Percentiles rank a stretch among this genome's conserved stretches.
These are phyloP conservation scores for Trissolcus basalis DNA, from an alignment of 1,140 invertebrate genomes.

Conservation along the genomic window DNA sequence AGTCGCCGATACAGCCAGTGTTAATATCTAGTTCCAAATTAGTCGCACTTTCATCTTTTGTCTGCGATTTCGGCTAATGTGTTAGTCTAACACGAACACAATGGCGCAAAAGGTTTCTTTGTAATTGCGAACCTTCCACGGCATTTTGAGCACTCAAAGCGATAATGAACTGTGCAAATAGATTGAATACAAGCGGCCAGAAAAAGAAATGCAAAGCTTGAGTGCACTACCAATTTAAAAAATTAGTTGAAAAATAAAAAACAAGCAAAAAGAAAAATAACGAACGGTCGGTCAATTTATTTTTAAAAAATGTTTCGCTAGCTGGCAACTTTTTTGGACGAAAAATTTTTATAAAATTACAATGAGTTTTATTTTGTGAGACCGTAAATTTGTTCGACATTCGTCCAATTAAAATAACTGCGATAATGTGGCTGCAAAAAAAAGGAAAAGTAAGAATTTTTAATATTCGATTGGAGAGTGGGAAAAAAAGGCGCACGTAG, in stretches of 20 bases:
- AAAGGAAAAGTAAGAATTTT: slow-evolving; percentile 37
- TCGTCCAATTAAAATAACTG: slow-evolving; percentile 52
- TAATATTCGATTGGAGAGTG: slow-evolving; percentile 35
- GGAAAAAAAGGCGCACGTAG: slow-evolving; percentile 39
- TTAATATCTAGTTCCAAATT: slow-evolving; percentile 49
- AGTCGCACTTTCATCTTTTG: slow-evolving; percentile 41
- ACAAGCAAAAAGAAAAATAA: neutral
- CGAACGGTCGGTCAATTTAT: too few species aligned
- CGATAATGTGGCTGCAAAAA: slow-evolving; percentile 26
- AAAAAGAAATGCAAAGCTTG: slow-evolving; percentile 9
- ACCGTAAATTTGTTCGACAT: slow-evolving; percentile 33
- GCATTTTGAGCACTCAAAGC: slow-evolving; percentile 21
- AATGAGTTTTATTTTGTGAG: slow-evolving; percentile 17
- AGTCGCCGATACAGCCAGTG: too few species aligned
- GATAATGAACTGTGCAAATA: slow-evolving; percentile 38
- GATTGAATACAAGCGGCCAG: slow-evolving; percentile 10
- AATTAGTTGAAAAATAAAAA: neutral
- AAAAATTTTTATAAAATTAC: slow-evolving; percentile 9
- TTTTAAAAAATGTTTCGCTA: too few species aligned
- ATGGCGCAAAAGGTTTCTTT: slow-evolving; percentile 24
- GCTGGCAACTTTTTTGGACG: neutral
- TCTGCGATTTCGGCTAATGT: slow-evolving; percentile 31
- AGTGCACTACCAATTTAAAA: neutral
- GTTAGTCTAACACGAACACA: slow-evolving; percentile 25
- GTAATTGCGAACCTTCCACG: slow-evolving; percentile 21